Evolutionary conservation across 2,888 invertebrate genomes (phyloP), one percentile per base, ranked within the genome.

Genomic region (Malthinus seriepunctatus): DNA sequence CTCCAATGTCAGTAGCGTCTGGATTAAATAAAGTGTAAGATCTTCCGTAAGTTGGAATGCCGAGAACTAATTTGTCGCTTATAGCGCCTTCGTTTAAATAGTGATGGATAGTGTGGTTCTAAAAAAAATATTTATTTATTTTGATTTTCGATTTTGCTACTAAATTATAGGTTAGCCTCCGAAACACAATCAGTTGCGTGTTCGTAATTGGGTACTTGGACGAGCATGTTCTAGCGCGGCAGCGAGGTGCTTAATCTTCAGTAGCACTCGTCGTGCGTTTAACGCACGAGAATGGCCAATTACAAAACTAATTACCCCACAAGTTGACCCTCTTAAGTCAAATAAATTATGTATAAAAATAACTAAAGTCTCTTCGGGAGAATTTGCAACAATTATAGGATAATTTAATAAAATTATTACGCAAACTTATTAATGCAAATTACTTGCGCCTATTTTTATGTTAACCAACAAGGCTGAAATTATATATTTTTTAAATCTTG

Each of bases 1-100:
- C 85, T 0, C 94, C 95, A n/a, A 95, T 83, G 56, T 91, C 91
- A 2, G 87, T 88, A 0, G 91, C 91, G 31, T 93, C 92, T 44
- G 89, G 87, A 76, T 94, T 94, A 73, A 91, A 89, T 51, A 95
- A 81, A 0, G 95, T 95, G 78, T 92, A 96, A 0, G 95, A 93
- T 44, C 95, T 84, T 1, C 95, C 95, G 70, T 95, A 95, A 0
- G 93, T 93, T 0, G 94, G 94, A 53, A 95, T 92, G 23, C 94
- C 95, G 2, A 95, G 78, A 1, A 94, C 88, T 8, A 95, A 76
- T 80, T 95, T 95, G 65, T 88, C 85, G 0, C 86, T 81, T 60
- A 91, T 88, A 0, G 92, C 93, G 1, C 94, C 94, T 67, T 85
- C 84, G 71, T 89, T 86, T 34, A 91, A 69, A 77, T 94, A 91